Conservation (phyloP, 2,113 vertebrate genomes). For the Scomber colias region DNA sequence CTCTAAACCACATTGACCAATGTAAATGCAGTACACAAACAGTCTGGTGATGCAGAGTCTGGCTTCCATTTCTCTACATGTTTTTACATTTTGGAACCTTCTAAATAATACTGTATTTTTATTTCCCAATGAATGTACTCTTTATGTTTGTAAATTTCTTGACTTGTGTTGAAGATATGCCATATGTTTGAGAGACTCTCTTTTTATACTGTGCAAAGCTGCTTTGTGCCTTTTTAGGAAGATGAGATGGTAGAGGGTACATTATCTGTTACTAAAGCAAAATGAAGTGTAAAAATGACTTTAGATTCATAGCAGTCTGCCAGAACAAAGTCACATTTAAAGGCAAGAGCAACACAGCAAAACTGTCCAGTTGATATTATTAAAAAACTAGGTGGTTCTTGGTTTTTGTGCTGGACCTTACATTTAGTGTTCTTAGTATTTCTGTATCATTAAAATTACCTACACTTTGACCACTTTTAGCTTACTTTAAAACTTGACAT, state of each 20-base stretch:
- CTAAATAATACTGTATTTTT: conserved; percentile 44
- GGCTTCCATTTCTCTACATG: conserved; percentile 21
- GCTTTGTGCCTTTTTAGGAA: conserved; percentile 72
- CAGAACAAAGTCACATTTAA: background rate
- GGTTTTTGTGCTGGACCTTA: conserved; percentile 16
- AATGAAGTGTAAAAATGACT: too few species aligned
- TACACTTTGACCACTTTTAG: conserved; percentile 6
- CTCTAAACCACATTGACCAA: conserved; percentile 47
- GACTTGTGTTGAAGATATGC: conserved; percentile 31
- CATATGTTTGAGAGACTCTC: conserved; percentile 29
- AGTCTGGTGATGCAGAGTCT: conserved; percentile 17
- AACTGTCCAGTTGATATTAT: background rate
- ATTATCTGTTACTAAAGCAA: conserved; percentile 2
- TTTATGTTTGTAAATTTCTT: conserved; percentile 45
- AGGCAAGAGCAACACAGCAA: conserved; percentile 20
- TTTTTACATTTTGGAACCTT: conserved; percentile 37
- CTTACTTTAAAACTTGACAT: conserved; percentile 7
- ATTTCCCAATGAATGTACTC: conserved; percentile 62
- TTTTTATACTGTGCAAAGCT: conserved; percentile 55
- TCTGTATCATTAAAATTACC: conserved; percentile 23
- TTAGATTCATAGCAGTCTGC: background rate
- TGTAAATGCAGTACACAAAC: conserved; percentile 44
- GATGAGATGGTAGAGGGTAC: conserved; percentile 8
- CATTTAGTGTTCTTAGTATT: conserved; percentile 12
- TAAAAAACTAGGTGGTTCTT: background rate